phyloP scores from a whole-genome alignment of 2,888 invertebrate species.

The Caenorhabditis imperialis region DNA sequence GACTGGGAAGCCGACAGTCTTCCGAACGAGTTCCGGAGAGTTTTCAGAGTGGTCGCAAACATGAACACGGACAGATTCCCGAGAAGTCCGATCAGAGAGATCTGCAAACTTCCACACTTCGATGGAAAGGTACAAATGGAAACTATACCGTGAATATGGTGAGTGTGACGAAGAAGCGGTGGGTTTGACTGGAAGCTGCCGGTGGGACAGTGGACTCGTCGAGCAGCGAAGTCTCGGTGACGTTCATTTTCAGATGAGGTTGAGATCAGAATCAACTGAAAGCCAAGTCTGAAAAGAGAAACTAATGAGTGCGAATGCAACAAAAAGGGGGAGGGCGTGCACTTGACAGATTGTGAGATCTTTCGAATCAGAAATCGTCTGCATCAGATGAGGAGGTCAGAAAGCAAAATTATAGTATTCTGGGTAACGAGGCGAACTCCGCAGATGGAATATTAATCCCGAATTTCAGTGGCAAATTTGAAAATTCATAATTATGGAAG shows the following conservation, averaged over 20 bases:
- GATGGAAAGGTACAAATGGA: not conserved
- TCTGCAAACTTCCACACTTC: conserved; percentile 4
- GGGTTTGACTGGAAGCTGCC: conserved; percentile 23
- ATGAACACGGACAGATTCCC: conserved; percentile 38
- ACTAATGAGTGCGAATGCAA: too few relatives aligned
- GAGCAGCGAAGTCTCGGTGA: not conserved
- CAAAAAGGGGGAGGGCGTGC: too few relatives aligned
- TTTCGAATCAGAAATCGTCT: too few relatives aligned
- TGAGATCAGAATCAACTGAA: too few relatives aligned
- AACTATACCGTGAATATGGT: conserved; percentile 21
- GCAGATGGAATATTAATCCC: too few relatives aligned
- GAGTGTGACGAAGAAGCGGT: conserved; percentile 21
- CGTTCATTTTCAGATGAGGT: conserved; percentile 31
- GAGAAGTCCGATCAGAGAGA: conserved; percentile 29
- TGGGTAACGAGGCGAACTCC: too few relatives aligned
- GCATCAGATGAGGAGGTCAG: too few relatives aligned
- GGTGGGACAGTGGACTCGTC: not conserved
- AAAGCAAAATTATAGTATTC: too few relatives aligned
- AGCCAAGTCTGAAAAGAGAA: too few relatives aligned
- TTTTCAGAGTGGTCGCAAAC: conserved; percentile 46
- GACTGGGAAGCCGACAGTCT: conserved; percentile 57
- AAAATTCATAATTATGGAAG: too few relatives aligned
- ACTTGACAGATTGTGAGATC: too few relatives aligned
- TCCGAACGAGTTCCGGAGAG: conserved; percentile 61
- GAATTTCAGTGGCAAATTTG: too few relatives aligned